Percentiles rank a stretch among this genome's conserved stretches.
Evolutionary conservation across 2,113 vertebrate species (phyloP).

Genomic region (Pangasianodon hypophthalmus): DNA sequence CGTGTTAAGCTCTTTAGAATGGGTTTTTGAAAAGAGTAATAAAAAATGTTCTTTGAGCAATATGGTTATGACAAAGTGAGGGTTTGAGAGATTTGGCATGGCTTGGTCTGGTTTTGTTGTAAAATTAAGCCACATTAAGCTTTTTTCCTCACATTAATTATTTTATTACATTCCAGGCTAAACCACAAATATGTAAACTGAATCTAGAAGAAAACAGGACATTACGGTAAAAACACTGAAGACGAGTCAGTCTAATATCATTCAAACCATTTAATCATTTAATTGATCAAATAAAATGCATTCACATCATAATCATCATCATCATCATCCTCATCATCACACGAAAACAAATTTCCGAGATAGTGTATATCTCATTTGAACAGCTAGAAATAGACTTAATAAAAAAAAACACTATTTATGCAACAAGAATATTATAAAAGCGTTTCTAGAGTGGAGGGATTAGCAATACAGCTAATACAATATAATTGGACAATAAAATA

Average conservation of each 20-base stretch:
- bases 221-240: neutral
- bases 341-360: neutral
- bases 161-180: neutral
- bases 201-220: neutral
- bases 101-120: neutral
- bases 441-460: neutral
- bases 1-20: too few relatives aligned
- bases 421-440: neutral
- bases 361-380: neutral
- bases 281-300: neutral
- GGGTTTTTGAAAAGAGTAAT: too few relatives aligned
- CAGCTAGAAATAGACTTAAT: neutral
- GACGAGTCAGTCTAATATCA: neutral
- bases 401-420: neutral
- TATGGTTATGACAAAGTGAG: too few relatives aligned
- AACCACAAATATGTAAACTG: neutral
- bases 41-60: too few relatives aligned
- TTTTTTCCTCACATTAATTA: too few relatives aligned
- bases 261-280: neutral
- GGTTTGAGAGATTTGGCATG: too few relatives aligned
- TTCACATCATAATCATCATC: too few relatives aligned
- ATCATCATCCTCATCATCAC: neutral
- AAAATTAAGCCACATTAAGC: neutral
- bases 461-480: neutral
- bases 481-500: neutral